Conservation (phyloP, 2,113 vertebrate species). For the Circaetus cinerascens region DNA sequence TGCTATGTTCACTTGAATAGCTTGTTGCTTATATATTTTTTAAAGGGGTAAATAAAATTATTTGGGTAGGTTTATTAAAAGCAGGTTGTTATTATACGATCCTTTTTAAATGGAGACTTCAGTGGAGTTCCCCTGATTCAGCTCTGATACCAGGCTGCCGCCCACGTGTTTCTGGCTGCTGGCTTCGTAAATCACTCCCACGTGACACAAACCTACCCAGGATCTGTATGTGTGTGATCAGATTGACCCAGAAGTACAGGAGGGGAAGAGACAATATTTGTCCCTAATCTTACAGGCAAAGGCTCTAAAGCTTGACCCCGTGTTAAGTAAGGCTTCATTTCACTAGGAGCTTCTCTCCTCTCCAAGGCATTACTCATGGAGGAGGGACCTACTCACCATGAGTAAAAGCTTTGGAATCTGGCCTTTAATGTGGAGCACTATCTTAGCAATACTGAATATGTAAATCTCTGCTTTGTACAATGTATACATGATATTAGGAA, state of each 20-base stretch:
- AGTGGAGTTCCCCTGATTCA: neutral
- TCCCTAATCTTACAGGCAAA: neutral
- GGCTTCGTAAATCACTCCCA: neutral
- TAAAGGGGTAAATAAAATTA: neutral
- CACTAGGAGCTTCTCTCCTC: neutral
- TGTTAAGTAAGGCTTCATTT: neutral
- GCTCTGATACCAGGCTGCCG: neutral
- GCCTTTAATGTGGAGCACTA: neutral
- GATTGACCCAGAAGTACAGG: neutral
- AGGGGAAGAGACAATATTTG: neutral
- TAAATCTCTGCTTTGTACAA: neutral
- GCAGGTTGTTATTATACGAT: neutral
- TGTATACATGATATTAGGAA: neutral
- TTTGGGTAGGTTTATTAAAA: neutral
- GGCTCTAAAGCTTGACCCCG: neutral
- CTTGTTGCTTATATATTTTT: neutral
- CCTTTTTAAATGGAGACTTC: neutral
- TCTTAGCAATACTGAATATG: neutral
- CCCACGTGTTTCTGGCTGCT: neutral
- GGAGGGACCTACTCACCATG: neutral
- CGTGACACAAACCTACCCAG: neutral
- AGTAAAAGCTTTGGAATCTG: slow-evolving; percentile 29
- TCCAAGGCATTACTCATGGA: neutral
- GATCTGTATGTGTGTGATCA: neutral
- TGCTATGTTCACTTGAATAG: neutral